A percentile compares a stretch with the other conserved stretches of the same genome.
phyloP scores from a whole-genome alignment of 2,797 vertebrate genomes.

The Phataginus tricuspis region DNA sequence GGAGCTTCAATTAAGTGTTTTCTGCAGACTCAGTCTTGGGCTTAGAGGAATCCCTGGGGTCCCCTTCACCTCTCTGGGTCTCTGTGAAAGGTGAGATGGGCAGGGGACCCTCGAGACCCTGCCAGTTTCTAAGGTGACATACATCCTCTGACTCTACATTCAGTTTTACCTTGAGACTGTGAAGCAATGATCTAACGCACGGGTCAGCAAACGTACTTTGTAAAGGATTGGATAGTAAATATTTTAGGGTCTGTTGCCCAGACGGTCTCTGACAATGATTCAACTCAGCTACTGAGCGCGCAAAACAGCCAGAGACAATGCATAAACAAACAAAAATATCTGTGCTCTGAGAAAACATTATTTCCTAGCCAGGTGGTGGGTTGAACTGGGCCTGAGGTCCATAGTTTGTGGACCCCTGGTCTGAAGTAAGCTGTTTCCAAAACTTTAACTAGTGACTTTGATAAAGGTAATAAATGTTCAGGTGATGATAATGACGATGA shows the following conservation, averaged over 20 bases:
- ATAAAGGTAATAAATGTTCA: background rate
- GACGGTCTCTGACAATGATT: background rate
- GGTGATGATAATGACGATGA: background rate
- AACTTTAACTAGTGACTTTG: background rate
- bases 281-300: background rate
- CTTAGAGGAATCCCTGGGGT: background rate
- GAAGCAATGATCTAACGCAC: background rate
- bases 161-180: background rate
- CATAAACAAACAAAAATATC: background rate
- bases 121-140: background rate
- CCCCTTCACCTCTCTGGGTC: background rate
- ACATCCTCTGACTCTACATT: background rate
- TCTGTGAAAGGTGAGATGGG: background rate
- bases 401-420: background rate
- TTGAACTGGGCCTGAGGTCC: background rate
- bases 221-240: background rate
- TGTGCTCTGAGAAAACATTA: background rate
- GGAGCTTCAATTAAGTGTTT: background rate
- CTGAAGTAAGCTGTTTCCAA: background rate
- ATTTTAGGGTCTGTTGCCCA: background rate
- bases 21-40: background rate
- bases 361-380: background rate
- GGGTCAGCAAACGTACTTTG: background rate
- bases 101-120: background rate
- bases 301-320: background rate